phyloP scores from a whole-genome alignment of 2,113 vertebrate species.

The Tamias sibiricus region DNA sequence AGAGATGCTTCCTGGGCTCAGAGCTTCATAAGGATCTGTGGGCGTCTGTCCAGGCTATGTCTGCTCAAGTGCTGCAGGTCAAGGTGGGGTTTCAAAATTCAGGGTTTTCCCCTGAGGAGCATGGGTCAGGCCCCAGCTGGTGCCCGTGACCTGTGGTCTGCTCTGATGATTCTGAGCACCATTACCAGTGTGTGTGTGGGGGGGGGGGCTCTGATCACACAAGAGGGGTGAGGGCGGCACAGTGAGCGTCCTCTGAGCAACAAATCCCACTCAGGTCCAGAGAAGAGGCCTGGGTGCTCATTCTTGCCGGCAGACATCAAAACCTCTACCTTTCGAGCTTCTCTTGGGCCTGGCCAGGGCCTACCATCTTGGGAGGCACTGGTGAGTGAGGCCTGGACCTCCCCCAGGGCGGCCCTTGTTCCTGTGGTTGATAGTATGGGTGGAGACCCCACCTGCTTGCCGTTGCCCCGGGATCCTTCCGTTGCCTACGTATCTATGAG shows the following conservation, averaged over 20 bases:
- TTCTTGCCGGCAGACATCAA: background rate
- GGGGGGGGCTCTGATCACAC: fast-evolving
- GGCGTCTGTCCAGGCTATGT: background rate
- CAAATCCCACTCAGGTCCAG: background rate
- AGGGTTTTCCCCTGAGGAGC: background rate
- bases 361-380: background rate
- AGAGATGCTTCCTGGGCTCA: background rate
- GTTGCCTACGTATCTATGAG: fast-evolving
- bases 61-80: background rate
- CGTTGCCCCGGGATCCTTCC: background rate
- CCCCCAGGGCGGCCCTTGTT: no score
- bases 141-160: background rate
- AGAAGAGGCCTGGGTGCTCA: background rate
- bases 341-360: background rate
- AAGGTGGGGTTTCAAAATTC: background rate
- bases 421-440: background rate
- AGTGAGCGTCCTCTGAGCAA: background rate
- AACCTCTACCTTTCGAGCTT: background rate
- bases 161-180: background rate
- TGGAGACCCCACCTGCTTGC: background rate
- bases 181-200: background rate
- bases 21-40: background rate
- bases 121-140: background rate
- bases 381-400: fast-evolving
- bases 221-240: background rate